phyloP scores from a whole-genome alignment of 2,113 vertebrate genomes.

The Chunga burmeisteri region DNA sequence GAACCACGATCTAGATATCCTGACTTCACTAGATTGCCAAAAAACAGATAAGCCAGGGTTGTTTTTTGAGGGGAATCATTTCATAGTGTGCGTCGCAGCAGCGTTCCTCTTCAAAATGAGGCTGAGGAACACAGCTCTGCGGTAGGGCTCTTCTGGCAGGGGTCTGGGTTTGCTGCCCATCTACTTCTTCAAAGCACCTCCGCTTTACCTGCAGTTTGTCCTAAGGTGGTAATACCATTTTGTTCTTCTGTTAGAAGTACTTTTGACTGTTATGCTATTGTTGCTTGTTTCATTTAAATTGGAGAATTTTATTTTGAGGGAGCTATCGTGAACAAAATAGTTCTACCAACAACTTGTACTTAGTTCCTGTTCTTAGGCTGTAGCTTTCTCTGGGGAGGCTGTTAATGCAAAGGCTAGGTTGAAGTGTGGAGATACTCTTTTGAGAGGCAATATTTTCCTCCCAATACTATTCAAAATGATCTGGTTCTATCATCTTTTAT shows the following conservation, averaged over 20 bases:
- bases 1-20: background rate
- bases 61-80: background rate
- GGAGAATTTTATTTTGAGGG: background rate
- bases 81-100: background rate
- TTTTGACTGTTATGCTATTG: background rate
- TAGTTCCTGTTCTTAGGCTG: background rate
- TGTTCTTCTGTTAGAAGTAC: background rate
- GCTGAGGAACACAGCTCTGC: background rate
- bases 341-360: background rate
- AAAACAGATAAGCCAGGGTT: background rate
- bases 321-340: background rate
- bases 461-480: background rate
- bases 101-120: background rate
- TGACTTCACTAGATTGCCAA: background rate
- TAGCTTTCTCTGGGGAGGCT: background rate
- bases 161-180: background rate
- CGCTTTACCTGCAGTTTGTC: background rate
- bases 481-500: background rate
- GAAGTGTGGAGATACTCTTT: background rate
- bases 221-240: background rate
- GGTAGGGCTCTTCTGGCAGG: background rate
- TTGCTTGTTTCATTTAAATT: background rate
- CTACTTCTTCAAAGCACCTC: background rate
- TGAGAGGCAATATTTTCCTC: background rate
- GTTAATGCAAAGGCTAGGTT: background rate